Conservation (phyloP, 2,888 invertebrate genomes). For the Euphydryas editha region DNA sequence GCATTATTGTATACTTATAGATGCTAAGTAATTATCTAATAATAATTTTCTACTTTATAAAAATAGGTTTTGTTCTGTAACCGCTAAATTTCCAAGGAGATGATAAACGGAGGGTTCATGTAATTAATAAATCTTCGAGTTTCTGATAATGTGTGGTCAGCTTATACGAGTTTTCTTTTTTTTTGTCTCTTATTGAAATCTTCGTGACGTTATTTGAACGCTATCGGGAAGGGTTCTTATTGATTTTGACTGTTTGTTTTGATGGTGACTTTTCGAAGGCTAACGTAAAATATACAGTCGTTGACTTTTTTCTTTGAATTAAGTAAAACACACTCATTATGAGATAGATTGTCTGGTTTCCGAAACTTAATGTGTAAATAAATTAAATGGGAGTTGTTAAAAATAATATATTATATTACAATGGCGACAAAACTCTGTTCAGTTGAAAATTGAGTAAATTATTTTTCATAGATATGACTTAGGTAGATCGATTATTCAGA, state of each 20-base stretch:
- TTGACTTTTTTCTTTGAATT: slow-evolving; percentile 26
- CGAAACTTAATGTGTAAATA: slow-evolving; percentile 7
- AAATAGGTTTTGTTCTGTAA: too few species aligned
- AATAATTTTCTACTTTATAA: too few species aligned
- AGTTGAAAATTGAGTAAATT: too few species aligned
- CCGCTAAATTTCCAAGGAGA: too few species aligned
- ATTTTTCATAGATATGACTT: too few species aligned
- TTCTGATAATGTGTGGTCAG: slow-evolving; percentile 43
- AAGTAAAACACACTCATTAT: slow-evolving; percentile 35
- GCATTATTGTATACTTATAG: too few species aligned
- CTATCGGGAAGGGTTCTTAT: slow-evolving; percentile 76
- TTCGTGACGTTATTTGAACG: slow-evolving; percentile 67
- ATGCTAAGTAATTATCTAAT: too few species aligned
- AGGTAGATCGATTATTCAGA: too few species aligned
- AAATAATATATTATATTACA: not conserved
- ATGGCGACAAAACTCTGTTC: too few species aligned
- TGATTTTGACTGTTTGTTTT: slow-evolving; percentile 79
- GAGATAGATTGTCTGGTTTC: slow-evolving; percentile 14
- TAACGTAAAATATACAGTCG: slow-evolving; percentile 37
- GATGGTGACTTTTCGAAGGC: slow-evolving; percentile 62
- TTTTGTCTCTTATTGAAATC: slow-evolving; percentile 70
- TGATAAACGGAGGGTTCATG: too few species aligned
- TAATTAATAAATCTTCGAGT: too few species aligned
- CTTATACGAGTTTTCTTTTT: slow-evolving; percentile 51
- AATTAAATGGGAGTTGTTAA: not conserved